A percentile compares a stretch with the other conserved stretches of the same genome.
Conservation (phyloP, 2,113 vertebrate species). For the Lasiurus cinereus region DNA sequence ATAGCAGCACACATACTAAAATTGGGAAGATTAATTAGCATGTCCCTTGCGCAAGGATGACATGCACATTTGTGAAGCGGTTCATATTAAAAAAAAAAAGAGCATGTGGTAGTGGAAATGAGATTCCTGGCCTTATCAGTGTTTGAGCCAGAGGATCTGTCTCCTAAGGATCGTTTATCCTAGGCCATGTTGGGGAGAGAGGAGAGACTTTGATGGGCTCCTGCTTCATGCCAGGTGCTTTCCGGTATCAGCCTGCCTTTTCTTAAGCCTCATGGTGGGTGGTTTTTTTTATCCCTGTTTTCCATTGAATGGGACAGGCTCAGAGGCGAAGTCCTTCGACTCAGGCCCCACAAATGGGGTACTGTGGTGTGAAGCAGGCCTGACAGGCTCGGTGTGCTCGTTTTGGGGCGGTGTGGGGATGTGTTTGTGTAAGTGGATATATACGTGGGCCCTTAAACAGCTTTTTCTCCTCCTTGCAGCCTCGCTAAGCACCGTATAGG, state of each 20-base stretch:
- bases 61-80: background rate
- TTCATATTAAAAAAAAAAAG: background rate
- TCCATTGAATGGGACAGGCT: background rate
- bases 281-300: background rate
- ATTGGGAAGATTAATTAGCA: background rate
- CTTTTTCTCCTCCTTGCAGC: constrained; percentile 79
- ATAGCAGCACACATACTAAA: background rate
- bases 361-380: background rate
- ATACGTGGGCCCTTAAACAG: background rate
- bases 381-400: background rate
- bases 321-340: background rate
- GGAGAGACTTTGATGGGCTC: background rate
- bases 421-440: background rate
- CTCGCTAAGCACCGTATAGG: constrained; percentile 95
- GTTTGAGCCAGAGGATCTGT: background rate
- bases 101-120: background rate
- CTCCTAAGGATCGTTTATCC: background rate
- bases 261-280: background rate
- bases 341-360: background rate
- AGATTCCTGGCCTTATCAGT: fast-evolving
- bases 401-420: background rate
- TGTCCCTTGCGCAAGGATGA: background rate
- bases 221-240: fast-evolving
- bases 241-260: background rate
- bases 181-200: background rate